Evolutionary conservation across 2,797 vertebrate genomes (phyloP), one percentile per base, ranked within the genome.

Genomic region (Falco novaeseelandiae): DNA sequence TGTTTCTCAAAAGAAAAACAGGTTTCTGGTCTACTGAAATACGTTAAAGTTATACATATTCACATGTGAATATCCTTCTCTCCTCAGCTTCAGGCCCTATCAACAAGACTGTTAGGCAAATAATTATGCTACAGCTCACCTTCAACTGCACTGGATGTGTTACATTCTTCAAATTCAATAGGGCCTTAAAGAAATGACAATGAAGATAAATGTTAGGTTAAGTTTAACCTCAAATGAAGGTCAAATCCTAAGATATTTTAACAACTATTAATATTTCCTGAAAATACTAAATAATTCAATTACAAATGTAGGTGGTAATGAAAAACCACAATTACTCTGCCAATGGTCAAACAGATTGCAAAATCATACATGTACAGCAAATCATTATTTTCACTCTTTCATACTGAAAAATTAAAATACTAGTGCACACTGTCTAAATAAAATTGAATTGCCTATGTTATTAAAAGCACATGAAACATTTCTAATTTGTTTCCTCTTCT

Each of bases 141-240:
- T 99, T 99, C 99, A 89, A 98, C 98, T 77, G 98, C 98, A 71
- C 98, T 98, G n/a, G 99, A 98, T 95, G 98, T 96, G 83, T 99
- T 99, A 97, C 99, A 99, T 98, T 99, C 99, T 97, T 99, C 99
- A 99, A 99, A 99, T 97, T 99, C 99, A 98, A 99, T 98, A 90
- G 98, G 98, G 48, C 99, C 99, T 99, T 54, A 97, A 98, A 95
- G 48, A 84, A 87, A 91, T 79, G 51, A 97, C 69, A 97, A 21
- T 32, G 59, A 84, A 83, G 25, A 66, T 74, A 55, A 81, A 83
- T 13, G 46, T 74, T 74, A 87, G 16, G 49, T 48, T 61, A 57
- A 48, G 63, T 88, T 82, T 71, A 42, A 82, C 62, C 58, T 89
- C 83, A 84, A 66, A 23, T 55, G 40, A 69, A 76, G 55, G n/a